Percentiles rank a stretch among this genome's conserved stretches.
Evolutionary conservation across 2,113 vertebrate genomes (phyloP).

Genomic region (Elgaria multicarinata): DNA sequence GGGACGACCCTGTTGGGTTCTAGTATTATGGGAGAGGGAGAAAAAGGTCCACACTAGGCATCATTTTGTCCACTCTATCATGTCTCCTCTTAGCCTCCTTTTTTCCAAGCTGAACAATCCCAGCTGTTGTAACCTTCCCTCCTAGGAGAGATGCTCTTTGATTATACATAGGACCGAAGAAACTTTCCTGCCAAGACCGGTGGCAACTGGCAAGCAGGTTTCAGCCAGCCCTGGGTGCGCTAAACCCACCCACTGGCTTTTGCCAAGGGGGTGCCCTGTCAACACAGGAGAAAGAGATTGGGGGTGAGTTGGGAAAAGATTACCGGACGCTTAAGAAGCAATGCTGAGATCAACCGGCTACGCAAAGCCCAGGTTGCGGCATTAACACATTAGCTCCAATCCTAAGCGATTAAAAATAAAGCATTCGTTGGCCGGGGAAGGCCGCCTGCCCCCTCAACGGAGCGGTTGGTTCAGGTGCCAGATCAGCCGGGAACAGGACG

Average conservation of each 20-base stretch:
- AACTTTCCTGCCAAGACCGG: neutral
- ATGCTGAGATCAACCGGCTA: neutral
- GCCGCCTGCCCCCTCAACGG: no score
- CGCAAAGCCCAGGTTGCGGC: neutral
- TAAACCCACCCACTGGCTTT: neutral
- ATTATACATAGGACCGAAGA: neutral
- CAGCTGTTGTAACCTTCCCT: no score
- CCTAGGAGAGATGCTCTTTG: no score
- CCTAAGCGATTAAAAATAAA: constrained; percentile 9
- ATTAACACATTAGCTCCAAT: constrained; percentile 20
- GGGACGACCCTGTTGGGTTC: no score
- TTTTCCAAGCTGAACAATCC: no score
- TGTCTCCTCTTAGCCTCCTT: no score
- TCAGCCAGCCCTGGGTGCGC: no score
- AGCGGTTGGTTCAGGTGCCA: no score
- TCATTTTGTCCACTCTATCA: no score
- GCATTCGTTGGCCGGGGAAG: neutral
- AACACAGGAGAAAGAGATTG: neutral
- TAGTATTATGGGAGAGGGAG: no score
- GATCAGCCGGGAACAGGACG: neutral
- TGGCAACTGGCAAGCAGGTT: accelerated
- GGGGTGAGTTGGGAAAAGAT: neutral
- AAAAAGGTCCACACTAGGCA: no score
- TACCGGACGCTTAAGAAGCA: neutral
- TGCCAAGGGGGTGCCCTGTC: neutral